phyloP scores from a whole-genome alignment of 2,797 vertebrate species.

The Rhinogobio ventralis region DNA sequence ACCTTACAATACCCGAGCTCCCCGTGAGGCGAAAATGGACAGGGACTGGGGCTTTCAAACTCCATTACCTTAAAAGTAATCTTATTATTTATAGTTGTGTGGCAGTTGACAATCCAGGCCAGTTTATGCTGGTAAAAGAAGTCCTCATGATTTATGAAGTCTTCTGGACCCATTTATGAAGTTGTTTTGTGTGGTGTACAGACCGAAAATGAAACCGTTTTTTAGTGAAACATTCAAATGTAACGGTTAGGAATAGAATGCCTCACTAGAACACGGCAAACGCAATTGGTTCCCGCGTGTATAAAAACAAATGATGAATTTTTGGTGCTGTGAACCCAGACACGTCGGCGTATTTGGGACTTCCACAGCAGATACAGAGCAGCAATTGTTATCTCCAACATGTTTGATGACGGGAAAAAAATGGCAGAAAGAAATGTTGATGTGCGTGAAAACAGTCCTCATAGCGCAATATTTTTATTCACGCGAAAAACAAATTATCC shows the following conservation, averaged over 20 bases:
- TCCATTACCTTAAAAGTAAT: background rate
- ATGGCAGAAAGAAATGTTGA: too few relatives aligned
- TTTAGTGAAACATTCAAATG: background rate
- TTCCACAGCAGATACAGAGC: too few relatives aligned
- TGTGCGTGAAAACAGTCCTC: too few relatives aligned
- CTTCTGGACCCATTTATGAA: background rate
- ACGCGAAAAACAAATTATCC: too few relatives aligned
- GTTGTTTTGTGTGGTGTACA: background rate
- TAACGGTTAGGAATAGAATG: background rate
- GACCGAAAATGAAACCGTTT: background rate
- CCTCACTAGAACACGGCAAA: background rate
- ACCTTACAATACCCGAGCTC: too few relatives aligned
- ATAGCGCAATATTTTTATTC: too few relatives aligned
- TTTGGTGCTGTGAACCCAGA: too few relatives aligned
- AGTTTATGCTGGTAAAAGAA: background rate
- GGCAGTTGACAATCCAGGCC: background rate
- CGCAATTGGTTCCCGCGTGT: background rate
- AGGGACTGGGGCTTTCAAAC: background rate
- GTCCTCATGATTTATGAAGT: background rate
- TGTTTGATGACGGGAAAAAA: too few relatives aligned
- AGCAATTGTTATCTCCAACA: too few relatives aligned
- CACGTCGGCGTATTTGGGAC: too few relatives aligned
- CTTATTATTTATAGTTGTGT: background rate
- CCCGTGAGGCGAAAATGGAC: background rate
- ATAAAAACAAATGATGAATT: too few relatives aligned